Evolutionary conservation across 2,888 invertebrate species (phyloP).

Genomic region (Caenorhabditis doughertyi): DNA sequence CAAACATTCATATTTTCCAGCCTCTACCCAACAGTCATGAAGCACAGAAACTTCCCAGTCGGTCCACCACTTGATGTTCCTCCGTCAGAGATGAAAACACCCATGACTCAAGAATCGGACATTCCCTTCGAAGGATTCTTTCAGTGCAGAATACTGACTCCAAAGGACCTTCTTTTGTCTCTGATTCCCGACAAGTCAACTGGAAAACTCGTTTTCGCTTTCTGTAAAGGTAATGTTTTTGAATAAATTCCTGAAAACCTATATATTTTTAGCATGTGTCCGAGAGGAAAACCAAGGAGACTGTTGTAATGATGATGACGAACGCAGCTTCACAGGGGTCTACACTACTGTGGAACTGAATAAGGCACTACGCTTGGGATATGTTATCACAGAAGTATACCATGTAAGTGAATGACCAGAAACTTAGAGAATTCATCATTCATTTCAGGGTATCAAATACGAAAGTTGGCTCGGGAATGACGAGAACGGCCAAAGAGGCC

Average conservation of each 20-base stretch:
- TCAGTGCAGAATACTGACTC: not conserved
- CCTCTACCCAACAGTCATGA: not conserved
- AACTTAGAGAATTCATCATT: too few species aligned
- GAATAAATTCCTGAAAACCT: not conserved
- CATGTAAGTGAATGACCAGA: not conserved
- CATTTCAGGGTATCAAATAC: conserved; percentile 5
- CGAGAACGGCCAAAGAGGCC: not conserved
- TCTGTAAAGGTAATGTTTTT: conserved; percentile 7
- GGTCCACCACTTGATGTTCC: not conserved
- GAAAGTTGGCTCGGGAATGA: not conserved
- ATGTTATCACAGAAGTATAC: not conserved
- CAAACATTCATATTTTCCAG: not conserved
- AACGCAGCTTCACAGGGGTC: not conserved
- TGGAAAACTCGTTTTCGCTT: not conserved
- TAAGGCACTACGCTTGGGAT: not conserved
- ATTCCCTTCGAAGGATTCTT: not conserved
- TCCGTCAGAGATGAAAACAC: not conserved
- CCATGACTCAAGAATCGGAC: not conserved
- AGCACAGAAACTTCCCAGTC: not conserved
- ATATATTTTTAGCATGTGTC: not conserved
- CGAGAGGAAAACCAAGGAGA: not conserved
- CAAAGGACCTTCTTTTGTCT: not conserved
- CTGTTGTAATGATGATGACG: not conserved
- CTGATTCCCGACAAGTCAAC: not conserved
- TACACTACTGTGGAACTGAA: conserved; percentile 16